Evolutionary conservation across 2,888 invertebrate species (phyloP).

Genomic region (Clusia tigrina): DNA sequence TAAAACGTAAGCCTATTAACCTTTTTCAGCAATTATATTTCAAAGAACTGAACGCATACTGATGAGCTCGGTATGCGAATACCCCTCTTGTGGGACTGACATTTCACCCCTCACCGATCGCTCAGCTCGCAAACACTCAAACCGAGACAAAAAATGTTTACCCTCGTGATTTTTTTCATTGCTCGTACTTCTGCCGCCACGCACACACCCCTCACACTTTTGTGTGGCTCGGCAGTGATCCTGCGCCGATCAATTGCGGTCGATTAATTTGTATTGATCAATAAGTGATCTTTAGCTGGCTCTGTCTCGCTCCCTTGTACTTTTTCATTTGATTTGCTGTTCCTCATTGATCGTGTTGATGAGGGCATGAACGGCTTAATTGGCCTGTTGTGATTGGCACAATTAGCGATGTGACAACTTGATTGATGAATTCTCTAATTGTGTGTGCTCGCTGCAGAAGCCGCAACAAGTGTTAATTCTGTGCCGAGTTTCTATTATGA

Average conservation of each 20-base stretch:
- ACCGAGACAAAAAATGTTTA: neutral
- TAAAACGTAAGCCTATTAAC: constrained; percentile 49
- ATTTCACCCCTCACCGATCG: neutral
- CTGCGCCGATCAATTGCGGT: constrained; percentile 19
- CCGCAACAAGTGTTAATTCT: too few species aligned
- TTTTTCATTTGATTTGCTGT: neutral
- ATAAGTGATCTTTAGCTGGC: constrained; percentile 15
- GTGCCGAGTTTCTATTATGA: too few species aligned
- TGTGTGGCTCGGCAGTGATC: neutral
- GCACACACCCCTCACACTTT: neutral
- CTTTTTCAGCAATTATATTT: constrained; percentile 36
- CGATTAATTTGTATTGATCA: constrained; percentile 17
- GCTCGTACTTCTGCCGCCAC: neutral
- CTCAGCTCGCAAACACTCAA: neutral
- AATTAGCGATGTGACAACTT: neutral
- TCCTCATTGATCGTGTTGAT: too few species aligned
- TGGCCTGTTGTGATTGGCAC: neutral
- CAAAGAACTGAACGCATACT: constrained; percentile 11
- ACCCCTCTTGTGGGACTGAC: neutral
- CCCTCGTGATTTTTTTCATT: constrained; percentile 13
- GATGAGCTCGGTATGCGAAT: constrained; percentile 10
- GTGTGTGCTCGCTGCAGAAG: too few species aligned
- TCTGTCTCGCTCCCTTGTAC: neutral
- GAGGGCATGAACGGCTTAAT: too few species aligned
- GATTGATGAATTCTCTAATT: too few species aligned